Conservation (phyloP, 2,797 vertebrate genomes). For the Microhierax caerulescens region DNA sequence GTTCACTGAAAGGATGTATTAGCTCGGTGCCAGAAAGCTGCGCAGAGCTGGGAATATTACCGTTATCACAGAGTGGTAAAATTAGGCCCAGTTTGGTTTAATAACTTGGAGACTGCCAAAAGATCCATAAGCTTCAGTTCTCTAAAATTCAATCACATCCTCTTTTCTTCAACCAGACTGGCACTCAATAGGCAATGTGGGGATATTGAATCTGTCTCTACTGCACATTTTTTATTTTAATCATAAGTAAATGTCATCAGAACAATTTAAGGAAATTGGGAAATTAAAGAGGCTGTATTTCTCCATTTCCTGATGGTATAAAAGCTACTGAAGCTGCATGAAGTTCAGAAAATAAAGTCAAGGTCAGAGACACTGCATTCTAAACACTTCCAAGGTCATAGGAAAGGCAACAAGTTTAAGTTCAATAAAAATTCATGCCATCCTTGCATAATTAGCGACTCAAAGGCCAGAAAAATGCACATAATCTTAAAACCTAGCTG, state of each 20-base stretch:
- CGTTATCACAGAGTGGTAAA: not conserved
- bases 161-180: not conserved
- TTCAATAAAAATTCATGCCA: not conserved
- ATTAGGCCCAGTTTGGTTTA: not conserved
- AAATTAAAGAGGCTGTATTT: not conserved
- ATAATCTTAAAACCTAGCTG: not conserved
- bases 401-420: not conserved
- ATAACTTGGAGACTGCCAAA: not conserved
- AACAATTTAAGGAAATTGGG: conserved; percentile 7
- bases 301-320: not conserved
- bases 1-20: not conserved
- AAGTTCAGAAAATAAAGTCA: not conserved
- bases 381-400: not conserved
- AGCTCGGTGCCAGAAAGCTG: not conserved
- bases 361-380: not conserved
- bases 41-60: not conserved
- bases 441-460: not conserved
- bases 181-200: not conserved
- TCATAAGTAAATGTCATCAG: conserved; percentile 9
- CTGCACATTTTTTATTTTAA: conserved; percentile 17
- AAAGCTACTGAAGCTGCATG: not conserved
- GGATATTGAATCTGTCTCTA: not conserved
- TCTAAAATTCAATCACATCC: not conserved
- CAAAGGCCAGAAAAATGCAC: not conserved
- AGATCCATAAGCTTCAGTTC: not conserved